Evolutionary conservation across 1,140 invertebrate genomes (phyloP).

Genomic region (Drosophila eugracilis): DNA sequence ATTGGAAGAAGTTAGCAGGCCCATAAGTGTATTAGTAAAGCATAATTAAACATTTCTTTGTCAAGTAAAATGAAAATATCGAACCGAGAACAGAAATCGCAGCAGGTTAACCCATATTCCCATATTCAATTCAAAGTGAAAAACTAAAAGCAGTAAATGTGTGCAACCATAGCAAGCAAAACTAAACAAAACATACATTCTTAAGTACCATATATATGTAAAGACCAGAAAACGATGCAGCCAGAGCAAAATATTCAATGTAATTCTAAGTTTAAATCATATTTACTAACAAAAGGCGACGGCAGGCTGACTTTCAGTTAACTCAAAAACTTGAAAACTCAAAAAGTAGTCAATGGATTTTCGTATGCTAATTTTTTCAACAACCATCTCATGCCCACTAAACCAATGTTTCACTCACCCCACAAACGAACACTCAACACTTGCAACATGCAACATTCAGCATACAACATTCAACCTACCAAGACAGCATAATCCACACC

Average conservation of each 20-base stretch:
- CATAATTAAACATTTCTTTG: slow-evolving; percentile 60
- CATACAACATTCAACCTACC: slow-evolving; percentile 72
- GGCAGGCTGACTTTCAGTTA: slow-evolving; percentile 62
- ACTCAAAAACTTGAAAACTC: slow-evolving; percentile 40
- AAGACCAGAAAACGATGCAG: slow-evolving; percentile 26
- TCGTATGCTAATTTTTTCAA: slow-evolving; percentile 47
- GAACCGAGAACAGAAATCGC: slow-evolving; percentile 3
- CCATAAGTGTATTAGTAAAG: slow-evolving; percentile 41
- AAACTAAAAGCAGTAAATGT: slow-evolving; percentile 58
- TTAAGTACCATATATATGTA: slow-evolving; percentile 72
- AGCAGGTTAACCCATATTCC: slow-evolving; percentile 46
- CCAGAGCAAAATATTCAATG: slow-evolving; percentile 58
- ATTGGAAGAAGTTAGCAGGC: slow-evolving; percentile 53
- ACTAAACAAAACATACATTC: slow-evolving; percentile 58
- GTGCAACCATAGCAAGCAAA: slow-evolving; percentile 70
- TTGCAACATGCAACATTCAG: slow-evolving; percentile 35
- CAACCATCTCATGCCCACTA: slow-evolving; percentile 42
- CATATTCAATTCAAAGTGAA: slow-evolving; percentile 60
- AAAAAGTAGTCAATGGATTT: slow-evolving; percentile 49
- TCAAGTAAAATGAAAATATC: slow-evolving; percentile 35
- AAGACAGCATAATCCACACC: slow-evolving; percentile 76
- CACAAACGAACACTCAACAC: slow-evolving; percentile 28
- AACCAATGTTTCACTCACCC: slow-evolving; percentile 28
- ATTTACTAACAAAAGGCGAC: slow-evolving; percentile 47
- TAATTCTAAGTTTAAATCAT: slow-evolving; percentile 75